Evolutionary conservation across 2,888 invertebrate species (phyloP), one percentile per base, ranked within the genome.

Genomic region (Steromphala cineraria): DNA sequence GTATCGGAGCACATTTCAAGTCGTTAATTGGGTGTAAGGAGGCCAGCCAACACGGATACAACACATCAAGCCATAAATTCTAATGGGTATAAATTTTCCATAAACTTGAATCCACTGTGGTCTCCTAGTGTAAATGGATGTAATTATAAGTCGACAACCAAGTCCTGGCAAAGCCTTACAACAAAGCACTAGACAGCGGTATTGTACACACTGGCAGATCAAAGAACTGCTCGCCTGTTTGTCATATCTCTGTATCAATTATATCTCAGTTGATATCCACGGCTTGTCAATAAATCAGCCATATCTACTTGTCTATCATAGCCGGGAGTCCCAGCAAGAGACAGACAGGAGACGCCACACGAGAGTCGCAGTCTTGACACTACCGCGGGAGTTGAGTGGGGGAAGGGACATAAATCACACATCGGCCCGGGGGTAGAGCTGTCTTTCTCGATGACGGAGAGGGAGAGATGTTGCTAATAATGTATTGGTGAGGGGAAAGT

Each of bases 291-390:
- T 62, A 62, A 62, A 62, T 62, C 62, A 62, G 28, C 24, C 62
- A 24, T 62, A 62, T 62, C 62, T 62, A 62, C 62, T 62, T 62
- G 62, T 62, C 62, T 62, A 62, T 62, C 62, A 28, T 62, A 62
- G 62, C 24, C 62, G 62, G 62, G 24, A 62, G 46, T 46, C 46
- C 46, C 5, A 17, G 24, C 28, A 13, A 28, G 13, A 24, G 62
- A 62, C 62, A 28, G 62, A 24, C 28, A 13, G 17, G 62, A 8
- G 62, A 62, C 62, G 62, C 62, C 62, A 21, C 24, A 28, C 28
- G 24, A 62, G 24, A 13, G 62, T 46, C 46, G 15, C 62, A 17
- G 62, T 15, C 62, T 62, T 62, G 62, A 62, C 62, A 62, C 24
- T 62, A 15, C 62, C 24, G 28, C 62, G 13, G 28, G 62, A 62